Base-by-base conservation (phyloP, 2,113 vertebrate species). In the Hippocampus barbouri region DNA sequence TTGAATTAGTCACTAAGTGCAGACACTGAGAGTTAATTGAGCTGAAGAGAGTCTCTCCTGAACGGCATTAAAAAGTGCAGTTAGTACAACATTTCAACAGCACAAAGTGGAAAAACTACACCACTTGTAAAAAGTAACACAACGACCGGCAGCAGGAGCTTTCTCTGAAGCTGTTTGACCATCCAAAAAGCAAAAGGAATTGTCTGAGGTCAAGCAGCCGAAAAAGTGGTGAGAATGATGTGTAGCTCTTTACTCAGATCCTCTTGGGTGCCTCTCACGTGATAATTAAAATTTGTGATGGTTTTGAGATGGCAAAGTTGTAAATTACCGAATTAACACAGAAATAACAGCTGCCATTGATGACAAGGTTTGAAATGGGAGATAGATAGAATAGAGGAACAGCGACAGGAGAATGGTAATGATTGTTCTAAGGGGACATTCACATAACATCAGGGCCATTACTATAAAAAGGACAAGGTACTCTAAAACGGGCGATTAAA, bases 261-360 rank as follows among this genome's bases (percentile, higher is more conserved):
- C 84, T 93, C 90, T 90, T 86, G 91, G 89, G 88, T 89, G 90
- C 91, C 34, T 41, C 14, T 57, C 10, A 90, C 86, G 82, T 72
- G 93, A 93, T 94, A 92, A 94, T 90, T 89, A 91, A 88, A 85
- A 86, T 76, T 75, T 83, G 83, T 83, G 85, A 88, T 77, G 88
- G 91, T 85, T 83, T 80, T 71, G 86, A 92, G 82, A 82, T 87
- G 72, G 86, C 83, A 92, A 92, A 94, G 94, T 93, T 95, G 95
- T 91, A 93, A 96, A 96, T 95, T 94, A 93, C 8, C 27, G 89
- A 94, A 94, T 92, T 92, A 94, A 94, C 93, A 89, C 87, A 89
- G 90, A 92, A 93, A 92, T 93, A 94, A 90, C 88, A 93, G 93
- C 92, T 92, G 93, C 92, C 91, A 92, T 89, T 74, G 89, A 96